Evolutionary conservation across 2,797 vertebrate genomes (phyloP).

Genomic region (Danio kyathit): DNA sequence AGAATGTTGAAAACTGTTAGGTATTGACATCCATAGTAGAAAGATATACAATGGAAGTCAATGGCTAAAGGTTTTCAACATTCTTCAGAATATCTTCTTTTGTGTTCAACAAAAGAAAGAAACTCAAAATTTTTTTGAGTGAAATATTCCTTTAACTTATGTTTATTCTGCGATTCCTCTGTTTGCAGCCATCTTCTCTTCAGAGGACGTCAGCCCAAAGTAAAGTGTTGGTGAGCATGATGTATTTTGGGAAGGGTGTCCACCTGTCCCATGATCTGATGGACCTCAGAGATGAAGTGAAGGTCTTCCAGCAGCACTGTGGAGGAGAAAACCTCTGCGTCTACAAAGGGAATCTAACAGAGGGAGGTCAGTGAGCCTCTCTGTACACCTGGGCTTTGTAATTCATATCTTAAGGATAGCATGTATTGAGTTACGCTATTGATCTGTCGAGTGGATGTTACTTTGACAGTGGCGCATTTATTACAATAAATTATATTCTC

Average conservation of each 20-base stretch:
- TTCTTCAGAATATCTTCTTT: too few species aligned
- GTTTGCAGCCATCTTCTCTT: slow-evolving; percentile 77
- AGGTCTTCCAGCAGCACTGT: slow-evolving; percentile 94
- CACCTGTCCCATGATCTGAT: slow-evolving; percentile 80
- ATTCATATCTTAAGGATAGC: not conserved
- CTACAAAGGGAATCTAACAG: slow-evolving; percentile 85
- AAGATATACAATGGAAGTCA: too few species aligned
- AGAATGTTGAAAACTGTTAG: too few species aligned
- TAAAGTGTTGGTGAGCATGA: slow-evolving; percentile 86
- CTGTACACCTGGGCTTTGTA: slow-evolving; percentile 14
- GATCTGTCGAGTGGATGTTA: slow-evolving; percentile 1
- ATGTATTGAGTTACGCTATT: slow-evolving; percentile 15
- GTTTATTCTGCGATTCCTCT: slow-evolving; percentile 34
- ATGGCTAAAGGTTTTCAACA: too few species aligned
- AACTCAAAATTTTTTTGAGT: too few species aligned
- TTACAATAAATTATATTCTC: slow-evolving; percentile 15
- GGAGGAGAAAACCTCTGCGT: slow-evolving; percentile 96
- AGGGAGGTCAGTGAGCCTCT: slow-evolving; percentile 83
- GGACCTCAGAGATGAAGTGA: slow-evolving; percentile 87
- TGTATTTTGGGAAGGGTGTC: slow-evolving; percentile 88
- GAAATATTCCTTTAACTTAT: too few species aligned
- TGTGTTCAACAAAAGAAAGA: too few species aligned
- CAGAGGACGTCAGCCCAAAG: slow-evolving; percentile 80
- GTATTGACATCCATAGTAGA: too few species aligned
- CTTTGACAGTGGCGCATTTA: not conserved